Base-by-base conservation (phyloP, 2,888 invertebrate species). In the Melipona bicolor region DNA sequence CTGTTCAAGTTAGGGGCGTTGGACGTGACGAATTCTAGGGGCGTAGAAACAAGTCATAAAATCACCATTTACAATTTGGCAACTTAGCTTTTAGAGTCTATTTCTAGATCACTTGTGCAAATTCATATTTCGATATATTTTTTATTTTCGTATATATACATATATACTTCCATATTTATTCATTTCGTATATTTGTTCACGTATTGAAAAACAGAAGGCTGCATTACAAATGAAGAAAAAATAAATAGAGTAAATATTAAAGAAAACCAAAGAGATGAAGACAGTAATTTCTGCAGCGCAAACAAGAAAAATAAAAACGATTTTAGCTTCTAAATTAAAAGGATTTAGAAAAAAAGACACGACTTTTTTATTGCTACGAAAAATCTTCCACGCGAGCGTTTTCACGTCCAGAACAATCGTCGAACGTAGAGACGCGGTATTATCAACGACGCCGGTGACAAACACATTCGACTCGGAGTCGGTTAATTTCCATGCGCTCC, bases 1-100 rank as follows among this genome's bases (percentile, higher is more conserved):
- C n/a, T 49, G 43, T 70, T 15, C 27, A 19, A 56, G 62, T 56
- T 79, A 76, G 72, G 84, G 79, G 84, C 70, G 79, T 82, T 32
- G 17, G 13, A 49, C 69, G 59, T 19, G n/a, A 62, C 62, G 24
- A 9, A 61, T 24, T 24, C 9, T 6, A 27, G 61, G 61, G 27
- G 9, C 9, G 24, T 61, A 17, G 61, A 27, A 17, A 21, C 32
- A 52, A n/a, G 65, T 71, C 36, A 68, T 65, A 85, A 36, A 70
- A 78, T 65, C 56, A 50, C 6, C 0, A 27, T 27, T 27, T 15
- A 6, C 27, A 77, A 72, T 73, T 62, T n/a, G 21, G 13, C 9
- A 11, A 17, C n/a, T 27, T 24, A 24, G 21, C 24, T 17, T 2
- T 27, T 27, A 27, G 19, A 11, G 19, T 19, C 2, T 6, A 6